Evolutionary conservation across 2,888 invertebrate species (phyloP), one percentile per base, ranked within the genome.

Genomic region (Tiliacea aurago): DNA sequence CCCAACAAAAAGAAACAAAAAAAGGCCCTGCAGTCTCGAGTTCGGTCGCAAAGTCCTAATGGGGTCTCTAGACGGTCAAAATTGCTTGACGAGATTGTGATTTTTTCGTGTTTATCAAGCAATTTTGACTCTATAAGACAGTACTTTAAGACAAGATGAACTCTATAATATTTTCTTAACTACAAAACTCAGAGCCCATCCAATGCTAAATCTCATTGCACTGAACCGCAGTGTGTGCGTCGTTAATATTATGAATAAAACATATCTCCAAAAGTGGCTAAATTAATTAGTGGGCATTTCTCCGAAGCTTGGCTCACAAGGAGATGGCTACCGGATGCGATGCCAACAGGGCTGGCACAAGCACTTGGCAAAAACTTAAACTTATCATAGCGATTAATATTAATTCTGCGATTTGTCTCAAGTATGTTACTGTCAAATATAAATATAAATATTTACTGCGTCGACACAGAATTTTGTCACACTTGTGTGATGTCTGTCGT

Each of bases 271-370:
- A 93, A 93, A 91, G 88, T 90, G 93, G 93, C 90, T 88, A 90
- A 89, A 92, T 92, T 94, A 93, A 93, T 94, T 93, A 93, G 87
- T 87, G 88, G 75, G 84, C 86, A 89, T 89, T 93, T 93, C 93
- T 90, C 86, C 84, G 92, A 90, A 93, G 87, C 86, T 69, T 77
- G 73, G 74, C 78, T 70, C 73, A 74, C 77, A 83, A 81, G 72
- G 77, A 83, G 85, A 79, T 81, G 81, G 84, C 81, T 84, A 83
- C 82, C 85, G 87, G 85, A 84, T 84, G 85, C 81, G 73, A 64
- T 70, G 65, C 68, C 64, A 51, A 23, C 80, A 88, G 88, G 88
- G 88, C 67, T 87, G 88, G n/a, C 84, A 20, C 73, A 11, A 45
- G 13, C 37, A 45, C 68, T 43, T 69, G 56, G 28, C 55, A n/a